phyloP scores from a whole-genome alignment of 2,797 vertebrate species.

The Eupleurogrammus muticus region DNA sequence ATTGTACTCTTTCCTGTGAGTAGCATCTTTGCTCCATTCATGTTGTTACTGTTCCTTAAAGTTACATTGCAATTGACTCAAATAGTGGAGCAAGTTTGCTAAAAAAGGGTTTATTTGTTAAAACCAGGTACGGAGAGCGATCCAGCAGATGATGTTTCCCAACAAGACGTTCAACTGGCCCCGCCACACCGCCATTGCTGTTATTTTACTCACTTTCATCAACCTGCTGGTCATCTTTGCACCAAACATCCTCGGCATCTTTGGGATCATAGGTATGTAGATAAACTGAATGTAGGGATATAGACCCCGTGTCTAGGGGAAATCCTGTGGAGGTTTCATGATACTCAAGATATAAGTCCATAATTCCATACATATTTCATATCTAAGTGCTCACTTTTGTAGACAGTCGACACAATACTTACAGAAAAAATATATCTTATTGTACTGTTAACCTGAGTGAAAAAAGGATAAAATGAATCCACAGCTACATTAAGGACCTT shows the following conservation, averaged over 20 bases:
- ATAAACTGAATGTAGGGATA: neutral
- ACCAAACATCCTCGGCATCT: slow-evolving; percentile 96
- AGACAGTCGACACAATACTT: neutral
- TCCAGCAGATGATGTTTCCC: slow-evolving; percentile 96
- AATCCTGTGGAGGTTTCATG: neutral
- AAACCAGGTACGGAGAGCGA: slow-evolving; percentile 92
- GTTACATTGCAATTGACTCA: neutral
- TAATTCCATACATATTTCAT: neutral
- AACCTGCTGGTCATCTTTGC: slow-evolving; percentile 97
- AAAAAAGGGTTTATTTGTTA: neutral
- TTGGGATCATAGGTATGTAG: slow-evolving; percentile 93
- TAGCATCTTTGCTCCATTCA: slow-evolving; percentile 17
- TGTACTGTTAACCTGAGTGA: too few relatives aligned
- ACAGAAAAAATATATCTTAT: neutral
- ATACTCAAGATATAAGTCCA: neutral
- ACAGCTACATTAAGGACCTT: too few relatives aligned
- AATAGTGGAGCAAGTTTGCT: neutral
- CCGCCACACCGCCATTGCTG: slow-evolving; percentile 89
- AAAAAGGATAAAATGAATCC: too few relatives aligned
- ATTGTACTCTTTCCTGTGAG: slow-evolving; percentile 98
- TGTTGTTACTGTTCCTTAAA: neutral
- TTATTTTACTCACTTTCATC: slow-evolving; percentile 89
- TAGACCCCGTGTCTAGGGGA: neutral
- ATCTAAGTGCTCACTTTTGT: neutral
- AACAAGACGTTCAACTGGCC: slow-evolving; percentile 96